Percentiles rank a stretch among this genome's conserved stretches.
phyloP scores from a whole-genome alignment of 2,797 vertebrate species.

The Squalus acanthias region DNA sequence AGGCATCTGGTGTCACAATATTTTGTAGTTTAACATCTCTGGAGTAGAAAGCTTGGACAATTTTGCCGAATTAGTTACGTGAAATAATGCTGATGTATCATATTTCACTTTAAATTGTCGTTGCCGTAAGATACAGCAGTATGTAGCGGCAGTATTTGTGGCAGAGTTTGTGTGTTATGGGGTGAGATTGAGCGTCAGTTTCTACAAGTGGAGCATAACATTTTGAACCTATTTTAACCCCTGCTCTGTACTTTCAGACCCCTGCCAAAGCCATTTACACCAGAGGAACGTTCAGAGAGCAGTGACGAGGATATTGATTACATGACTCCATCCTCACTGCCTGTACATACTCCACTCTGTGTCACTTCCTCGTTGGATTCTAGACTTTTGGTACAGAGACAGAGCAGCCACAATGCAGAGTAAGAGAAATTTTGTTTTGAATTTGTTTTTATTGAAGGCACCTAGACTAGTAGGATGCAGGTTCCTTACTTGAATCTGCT shows the following conservation, averaged over 20 bases:
- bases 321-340: slow-evolving; percentile 88
- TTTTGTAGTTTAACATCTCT: not conserved
- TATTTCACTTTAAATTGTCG: not conserved
- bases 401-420: not conserved
- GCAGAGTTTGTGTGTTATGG: not conserved
- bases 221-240: not conserved
- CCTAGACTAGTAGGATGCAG: not conserved
- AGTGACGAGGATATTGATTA: slow-evolving; percentile 85
- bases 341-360: slow-evolving; percentile 60
- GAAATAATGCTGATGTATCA: not conserved
- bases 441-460: not conserved
- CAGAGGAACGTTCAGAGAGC: slow-evolving; percentile 65
- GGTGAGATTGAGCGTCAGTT: not conserved
- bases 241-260: slow-evolving; percentile 56
- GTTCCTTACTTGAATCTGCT: too few relatives aligned
- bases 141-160: not conserved
- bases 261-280: slow-evolving; percentile 60
- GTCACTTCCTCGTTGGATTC: slow-evolving; percentile 36
- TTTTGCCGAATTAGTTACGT: not conserved
- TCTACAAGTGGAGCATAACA: not conserved
- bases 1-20: not conserved
- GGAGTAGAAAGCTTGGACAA: not conserved
- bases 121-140: not conserved
- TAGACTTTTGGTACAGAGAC: not conserved
- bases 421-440: not conserved